phyloP scores from a whole-genome alignment of 2,888 invertebrate genomes.

The Cephonodes hylas region DNA sequence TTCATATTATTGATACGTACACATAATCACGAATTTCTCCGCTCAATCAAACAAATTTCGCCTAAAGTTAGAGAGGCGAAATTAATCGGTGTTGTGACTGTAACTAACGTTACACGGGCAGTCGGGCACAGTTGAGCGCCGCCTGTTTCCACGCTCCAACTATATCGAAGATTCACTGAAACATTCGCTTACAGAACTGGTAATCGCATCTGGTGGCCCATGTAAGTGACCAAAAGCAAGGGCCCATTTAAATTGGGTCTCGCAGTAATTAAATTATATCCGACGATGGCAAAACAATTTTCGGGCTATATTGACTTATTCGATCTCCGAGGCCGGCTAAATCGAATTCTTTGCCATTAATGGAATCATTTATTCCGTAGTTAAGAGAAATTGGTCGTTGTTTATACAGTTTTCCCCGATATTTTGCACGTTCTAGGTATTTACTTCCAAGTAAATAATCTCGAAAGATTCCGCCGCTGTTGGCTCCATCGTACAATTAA shows the following conservation, averaged over 20 bases:
- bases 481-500: neutral
- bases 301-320: slow-evolving; percentile 56
- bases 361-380: slow-evolving; percentile 3
- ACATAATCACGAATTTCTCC: too few relatives aligned
- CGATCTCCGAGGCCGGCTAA: slow-evolving; percentile 40
- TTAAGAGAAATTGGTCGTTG: neutral
- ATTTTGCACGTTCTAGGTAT: neutral
- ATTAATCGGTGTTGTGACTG: neutral
- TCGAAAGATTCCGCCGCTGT: neutral
- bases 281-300: slow-evolving; percentile 64
- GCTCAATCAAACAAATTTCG: neutral
- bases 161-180: slow-evolving; percentile 37
- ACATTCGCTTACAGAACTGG: slow-evolving; percentile 22
- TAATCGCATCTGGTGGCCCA: slow-evolving; percentile 39
- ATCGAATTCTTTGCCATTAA: slow-evolving; percentile 41
- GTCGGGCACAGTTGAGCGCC: neutral
- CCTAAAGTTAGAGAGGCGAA: neutral
- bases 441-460: neutral
- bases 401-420: neutral
- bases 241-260: slow-evolving; percentile 43
- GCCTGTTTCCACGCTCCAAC: slow-evolving; percentile 12
- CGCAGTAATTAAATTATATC: slow-evolving; percentile 63
- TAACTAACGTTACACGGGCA: neutral
- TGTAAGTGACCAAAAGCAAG: slow-evolving; percentile 40
- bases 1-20: too few relatives aligned